phyloP scores from a whole-genome alignment of 2,888 invertebrate genomes.

The Heterodera filipjevi region DNA sequence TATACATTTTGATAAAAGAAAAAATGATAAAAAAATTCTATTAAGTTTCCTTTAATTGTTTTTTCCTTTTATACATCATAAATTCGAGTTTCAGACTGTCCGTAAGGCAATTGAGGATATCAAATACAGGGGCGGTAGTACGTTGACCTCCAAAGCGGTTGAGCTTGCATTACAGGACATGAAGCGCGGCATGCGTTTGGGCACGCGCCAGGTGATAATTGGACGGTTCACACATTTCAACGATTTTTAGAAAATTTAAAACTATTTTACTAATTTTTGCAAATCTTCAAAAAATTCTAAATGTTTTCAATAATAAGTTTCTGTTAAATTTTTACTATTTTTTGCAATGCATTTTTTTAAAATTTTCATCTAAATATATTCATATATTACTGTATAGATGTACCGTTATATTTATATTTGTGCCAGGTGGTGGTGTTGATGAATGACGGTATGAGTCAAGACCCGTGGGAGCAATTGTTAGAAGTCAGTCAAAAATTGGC shows the following conservation, averaged over 20 bases:
- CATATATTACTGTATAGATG: background rate
- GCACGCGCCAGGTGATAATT: slow-evolving; percentile 48
- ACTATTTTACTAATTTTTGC: too few relatives aligned
- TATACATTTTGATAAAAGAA: too few relatives aligned
- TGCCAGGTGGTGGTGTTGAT: slow-evolving; percentile 51
- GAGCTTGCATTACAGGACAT: slow-evolving; percentile 53
- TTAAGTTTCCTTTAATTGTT: too few relatives aligned
- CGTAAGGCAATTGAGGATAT: slow-evolving; percentile 51
- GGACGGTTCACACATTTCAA: too few relatives aligned
- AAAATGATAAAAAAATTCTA: too few relatives aligned
- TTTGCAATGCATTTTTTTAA: too few relatives aligned
- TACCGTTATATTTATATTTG: background rate
- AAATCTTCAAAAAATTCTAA: too few relatives aligned
- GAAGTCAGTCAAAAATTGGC: slow-evolving; percentile 42
- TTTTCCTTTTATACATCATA: too few relatives aligned
- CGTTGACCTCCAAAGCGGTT: slow-evolving; percentile 56
- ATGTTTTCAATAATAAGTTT: too few relatives aligned
- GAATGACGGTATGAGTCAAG: slow-evolving; percentile 59
- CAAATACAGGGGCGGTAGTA: slow-evolving; percentile 55
- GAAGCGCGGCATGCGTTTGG: slow-evolving; percentile 43
- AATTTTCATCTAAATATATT: slow-evolving; percentile 1
- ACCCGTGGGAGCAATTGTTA: slow-evolving; percentile 51
- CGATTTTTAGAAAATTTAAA: too few relatives aligned
- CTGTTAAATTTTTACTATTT: too few relatives aligned
- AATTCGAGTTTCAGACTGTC: slow-evolving; percentile 43